Evolutionary conservation across 2,888 invertebrate genomes (phyloP), one percentile per base, ranked within the genome.

Genomic region (Flexamia atlantica): DNA sequence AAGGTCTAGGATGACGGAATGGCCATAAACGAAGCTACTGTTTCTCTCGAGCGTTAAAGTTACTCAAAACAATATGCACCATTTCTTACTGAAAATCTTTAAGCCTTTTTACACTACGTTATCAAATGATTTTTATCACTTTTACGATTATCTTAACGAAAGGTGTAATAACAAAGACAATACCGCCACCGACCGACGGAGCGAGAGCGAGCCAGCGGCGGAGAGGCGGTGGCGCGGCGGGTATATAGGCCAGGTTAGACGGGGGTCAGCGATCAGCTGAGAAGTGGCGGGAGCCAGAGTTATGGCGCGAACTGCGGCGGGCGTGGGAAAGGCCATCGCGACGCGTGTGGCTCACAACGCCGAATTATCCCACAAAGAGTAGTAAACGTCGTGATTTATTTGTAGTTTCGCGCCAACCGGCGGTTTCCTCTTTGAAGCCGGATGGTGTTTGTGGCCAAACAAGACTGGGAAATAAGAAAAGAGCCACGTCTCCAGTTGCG

Each of bases 301-400:
- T 9, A 25, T 68, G 68, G 68, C 32, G 30, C 68, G 68, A 68
- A 32, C 32, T 32, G 9, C 17, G 20, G 25, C 50, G 50, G 40
- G 76, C 76, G 76, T 76, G 76, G 76, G 53, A 72, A 76, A 76
- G 76, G 76, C 76, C 76, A 76, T 30, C 40, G 30, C 76, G 76
- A 72, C 72, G 72, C 72, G 76, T 76, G 76, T 76, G 76, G 76
- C 50, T 23, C 76, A 76, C 76, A 76, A 76, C 72, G 72, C 76
- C 76, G 76, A 76, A 76, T 76, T 76, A 76, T 76, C 50, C 50
- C 76, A 76, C 76, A 76, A 76, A 76, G 76, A 46, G 76, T 53
- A 76, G 76, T 76, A 76, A 76, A 76, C 46, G 76, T 76, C 76
- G 76, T 76, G 76, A 76, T 76, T 76, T 76, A 76, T 76, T 76